Evolutionary conservation across 2,888 invertebrate genomes (phyloP), one percentile per base, ranked within the genome.

Genomic region (Diadromus collaris): DNA sequence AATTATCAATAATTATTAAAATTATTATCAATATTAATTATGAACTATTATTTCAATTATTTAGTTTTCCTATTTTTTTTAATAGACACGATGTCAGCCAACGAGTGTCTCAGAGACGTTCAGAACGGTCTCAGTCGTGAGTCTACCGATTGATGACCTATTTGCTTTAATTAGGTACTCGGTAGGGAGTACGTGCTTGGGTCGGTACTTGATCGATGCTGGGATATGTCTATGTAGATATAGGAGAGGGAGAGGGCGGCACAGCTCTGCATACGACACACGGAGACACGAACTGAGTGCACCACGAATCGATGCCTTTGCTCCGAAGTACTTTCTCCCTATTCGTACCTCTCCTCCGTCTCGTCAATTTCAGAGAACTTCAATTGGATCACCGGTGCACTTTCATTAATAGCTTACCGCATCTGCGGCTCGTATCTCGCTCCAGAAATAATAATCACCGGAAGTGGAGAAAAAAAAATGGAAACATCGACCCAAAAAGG

Each of bases 141-240:
- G 29, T 58, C 44, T 67, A 76, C 71, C 61, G 61, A 77, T 72
- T 72, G 77, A 77, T 67, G 71, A 77, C 67, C 77, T 72, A 77
- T 72, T 77, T 72, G 54, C 77, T 72, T 72, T 77, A 72, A 77
- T 77, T 77, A 51, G 64, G 58, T 76, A 71, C 76, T 70, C 65
- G 48, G 51, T 60, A 16, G 67, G 63, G 48, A 69, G 46, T 61
- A 54, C 61, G 48, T 72, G 44, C 68, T 68, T 21, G n/a, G 61
- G 48, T 56, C 46, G 27, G 29, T 77, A 51, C 65, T 72, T 54
- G 44, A 76, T 56, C 56, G 27, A 58, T 48, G 24, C 21, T 63
- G 34, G 27, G 13, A 27, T 54, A n/a, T 41, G 41, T 41, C 9
- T 38, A 71, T 24, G n/a, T 44, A 38, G 38, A 41, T 46, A 41